Conservation (phyloP, 2,797 vertebrate species). For the Sebastes minor region DNA sequence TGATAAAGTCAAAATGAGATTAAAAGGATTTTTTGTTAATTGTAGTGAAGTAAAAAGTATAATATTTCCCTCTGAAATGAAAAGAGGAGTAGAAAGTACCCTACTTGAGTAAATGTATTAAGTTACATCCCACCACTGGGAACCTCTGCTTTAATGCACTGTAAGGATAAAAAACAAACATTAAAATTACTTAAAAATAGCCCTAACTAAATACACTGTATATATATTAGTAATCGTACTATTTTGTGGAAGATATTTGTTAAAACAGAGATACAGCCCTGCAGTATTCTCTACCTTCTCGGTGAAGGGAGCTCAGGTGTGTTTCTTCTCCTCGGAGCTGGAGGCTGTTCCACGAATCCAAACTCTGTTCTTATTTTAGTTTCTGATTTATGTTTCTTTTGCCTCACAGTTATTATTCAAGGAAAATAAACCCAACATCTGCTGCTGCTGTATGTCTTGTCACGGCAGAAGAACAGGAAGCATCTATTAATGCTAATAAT, state of each 20-base stretch:
- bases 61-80: too few relatives aligned
- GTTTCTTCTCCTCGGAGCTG: slow-evolving; percentile 6
- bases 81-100: too few relatives aligned
- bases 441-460: background rate
- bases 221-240: background rate
- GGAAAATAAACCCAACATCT: slow-evolving; percentile 19
- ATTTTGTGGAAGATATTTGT: background rate
- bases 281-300: background rate
- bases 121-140: too few relatives aligned
- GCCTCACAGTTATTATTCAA: slow-evolving; percentile 21
- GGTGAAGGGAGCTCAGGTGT: slow-evolving; percentile 18
- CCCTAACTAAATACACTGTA: too few relatives aligned
- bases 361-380: slow-evolving; percentile 34
- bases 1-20: too few relatives aligned
- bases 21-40: too few relatives aligned
- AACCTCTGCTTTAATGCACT: too few relatives aligned
- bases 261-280: background rate
- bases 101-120: too few relatives aligned
- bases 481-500: background rate
- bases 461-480: background rate
- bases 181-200: too few relatives aligned
- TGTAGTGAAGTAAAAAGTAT: too few relatives aligned
- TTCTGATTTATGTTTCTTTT: slow-evolving; percentile 34
- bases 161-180: too few relatives aligned
- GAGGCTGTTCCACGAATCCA: slow-evolving; percentile 21